Conservation (phyloP, 2,797 vertebrate genomes). For the Naso thynnoides region DNA sequence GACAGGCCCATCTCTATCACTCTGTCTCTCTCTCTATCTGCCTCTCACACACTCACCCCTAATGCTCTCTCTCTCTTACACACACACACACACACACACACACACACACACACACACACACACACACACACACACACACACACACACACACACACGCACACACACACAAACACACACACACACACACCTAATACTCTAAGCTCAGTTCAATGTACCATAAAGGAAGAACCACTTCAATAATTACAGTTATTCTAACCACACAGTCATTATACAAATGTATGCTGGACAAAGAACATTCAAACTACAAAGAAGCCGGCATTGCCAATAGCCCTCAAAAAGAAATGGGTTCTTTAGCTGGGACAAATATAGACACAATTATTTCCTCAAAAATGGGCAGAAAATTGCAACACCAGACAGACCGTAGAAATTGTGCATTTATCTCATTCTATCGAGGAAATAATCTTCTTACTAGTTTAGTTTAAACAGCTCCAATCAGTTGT, state of each 20-base stretch:
- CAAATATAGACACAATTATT: constrained; percentile 69
- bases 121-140: constrained; percentile 38
- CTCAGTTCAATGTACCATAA: constrained; percentile 74
- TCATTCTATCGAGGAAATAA: constrained; percentile 61
- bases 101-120: constrained; percentile 24
- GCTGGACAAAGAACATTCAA: constrained; percentile 67
- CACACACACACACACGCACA: constrained; percentile 14
- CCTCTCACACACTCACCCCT: constrained; percentile 52
- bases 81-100: neutral
- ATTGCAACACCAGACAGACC: constrained; percentile 42
- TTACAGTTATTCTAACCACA: constrained; percentile 73
- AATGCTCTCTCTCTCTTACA: constrained; percentile 34
- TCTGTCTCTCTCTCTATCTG: constrained; percentile 28
- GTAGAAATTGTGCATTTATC: constrained; percentile 60
- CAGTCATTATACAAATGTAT: constrained; percentile 64
- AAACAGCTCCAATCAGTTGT: constrained; percentile 58
- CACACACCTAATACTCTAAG: constrained; percentile 63
- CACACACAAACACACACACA: constrained; percentile 44
- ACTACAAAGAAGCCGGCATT: constrained; percentile 61
- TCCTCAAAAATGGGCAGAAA: constrained; percentile 54
- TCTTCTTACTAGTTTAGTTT: constrained; percentile 48
- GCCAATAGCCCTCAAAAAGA: constrained; percentile 59
- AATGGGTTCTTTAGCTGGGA: constrained; percentile 65
- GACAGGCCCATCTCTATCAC: constrained; percentile 55
- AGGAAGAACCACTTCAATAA: constrained; percentile 70